Base-by-base conservation (phyloP, 2,113 vertebrate species). In the Perca fluviatilis region DNA sequence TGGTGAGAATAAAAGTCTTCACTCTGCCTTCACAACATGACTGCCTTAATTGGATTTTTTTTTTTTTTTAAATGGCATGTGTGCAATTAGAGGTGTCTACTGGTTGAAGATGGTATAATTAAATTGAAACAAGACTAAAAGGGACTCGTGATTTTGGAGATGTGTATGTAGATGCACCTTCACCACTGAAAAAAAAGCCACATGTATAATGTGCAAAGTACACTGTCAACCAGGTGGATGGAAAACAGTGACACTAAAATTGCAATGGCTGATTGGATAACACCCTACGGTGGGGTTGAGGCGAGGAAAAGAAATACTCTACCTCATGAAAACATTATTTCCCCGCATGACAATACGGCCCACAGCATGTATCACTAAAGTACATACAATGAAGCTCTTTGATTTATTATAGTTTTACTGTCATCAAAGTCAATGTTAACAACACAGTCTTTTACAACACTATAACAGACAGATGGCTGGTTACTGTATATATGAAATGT, bases 401-500 rank as follows among this genome's bases (percentile, higher is more conserved):
- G 81, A 91, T 90, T 92, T 85, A 89, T 88, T 84, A 73, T 77
- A 84, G 84, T 87, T 84, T 74, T 60, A 74, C 73, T 82, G 82
- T 88, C 86, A 90, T 91, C 88, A 89, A 89, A 87, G 86, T 84
- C 65, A 79, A 23, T 80, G 78, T 83, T 90, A 77, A 79, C 64
- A 76, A 75, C 30, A 61, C 61, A 86, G 73, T 80, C 18, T 79
- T 93, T 91, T 90, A 93, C 79, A 86, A 86, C 86, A 79, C 61
- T 19, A 6, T 79, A 92, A 84, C 75, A 67, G 86, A 83, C 89
- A 90, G 86, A 89, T 94, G 94, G 92, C 74, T 86, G 68, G 86
- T 93, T 86, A 93, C 93, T 89, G 92, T 94, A 94, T 91, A 91
- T 93, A 90, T 92, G 83, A 93, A 94, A 93, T 93, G 74, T 93